Conservation (phyloP, 2,888 invertebrate species). For the Creontiades dilutus region DNA sequence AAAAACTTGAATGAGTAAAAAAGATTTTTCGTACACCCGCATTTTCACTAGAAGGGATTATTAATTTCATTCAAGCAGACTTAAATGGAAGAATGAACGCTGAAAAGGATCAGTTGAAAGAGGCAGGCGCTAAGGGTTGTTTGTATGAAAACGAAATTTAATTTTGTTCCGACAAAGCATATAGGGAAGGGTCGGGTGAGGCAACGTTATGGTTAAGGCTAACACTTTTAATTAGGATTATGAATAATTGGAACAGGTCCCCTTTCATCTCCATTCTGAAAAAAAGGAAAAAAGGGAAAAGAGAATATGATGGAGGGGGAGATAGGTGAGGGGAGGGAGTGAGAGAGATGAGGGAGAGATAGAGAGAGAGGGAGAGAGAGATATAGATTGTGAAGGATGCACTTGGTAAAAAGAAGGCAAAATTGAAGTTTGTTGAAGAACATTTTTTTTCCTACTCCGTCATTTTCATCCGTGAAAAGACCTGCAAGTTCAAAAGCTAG, state of each 20-base stretch:
- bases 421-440: slow-evolving; percentile 26
- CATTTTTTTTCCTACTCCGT: no score
- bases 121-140: neutral
- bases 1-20: neutral
- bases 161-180: slow-evolving; percentile 43
- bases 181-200: neutral
- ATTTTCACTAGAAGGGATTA: slow-evolving; percentile 1
- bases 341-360: no score
- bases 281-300: neutral
- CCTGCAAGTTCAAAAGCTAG: no score
- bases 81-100: slow-evolving; percentile 27
- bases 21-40: neutral
- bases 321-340: no score
- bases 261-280: slow-evolving; percentile 34
- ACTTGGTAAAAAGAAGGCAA: neutral
- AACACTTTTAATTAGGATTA: slow-evolving; percentile 65
- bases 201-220: neutral
- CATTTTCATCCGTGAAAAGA: no score
- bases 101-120: slow-evolving; percentile 12
- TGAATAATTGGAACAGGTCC: slow-evolving; percentile 51
- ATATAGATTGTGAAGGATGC: neutral
- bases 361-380: no score
- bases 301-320: no score
- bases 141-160: slow-evolving; percentile 29
- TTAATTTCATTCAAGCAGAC: slow-evolving; percentile 3